Evolutionary conservation across 1,140 invertebrate genomes (phyloP).

Genomic region (Trissolcus basalis): DNA sequence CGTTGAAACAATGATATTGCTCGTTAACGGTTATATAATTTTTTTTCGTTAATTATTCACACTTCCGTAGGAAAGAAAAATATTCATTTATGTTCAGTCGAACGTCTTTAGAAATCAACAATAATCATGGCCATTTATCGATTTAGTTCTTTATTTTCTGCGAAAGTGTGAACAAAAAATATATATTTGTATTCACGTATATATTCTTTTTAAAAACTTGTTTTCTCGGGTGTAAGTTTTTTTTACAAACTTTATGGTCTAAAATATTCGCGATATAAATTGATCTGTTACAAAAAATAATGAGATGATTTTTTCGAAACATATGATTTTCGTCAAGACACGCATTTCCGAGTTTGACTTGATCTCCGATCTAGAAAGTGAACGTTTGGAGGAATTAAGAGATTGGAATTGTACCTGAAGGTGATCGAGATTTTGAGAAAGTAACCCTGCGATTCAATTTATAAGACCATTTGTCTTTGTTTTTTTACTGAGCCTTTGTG

Average conservation of each 20-base stretch:
- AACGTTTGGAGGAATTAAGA: conserved; percentile 46
- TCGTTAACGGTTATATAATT: conserved; percentile 34
- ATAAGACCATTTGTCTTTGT: conserved; percentile 17
- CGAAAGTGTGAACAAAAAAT: too few species aligned
- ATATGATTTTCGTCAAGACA: background rate
- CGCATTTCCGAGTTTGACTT: conserved; percentile 14
- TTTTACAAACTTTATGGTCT: too few species aligned
- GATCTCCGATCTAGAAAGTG: conserved; percentile 40
- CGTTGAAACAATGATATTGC: conserved; percentile 21
- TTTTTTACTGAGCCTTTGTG: conserved; percentile 11
- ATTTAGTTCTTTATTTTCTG: too few species aligned
- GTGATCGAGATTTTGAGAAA: conserved; percentile 56
- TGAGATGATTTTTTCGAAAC: background rate
- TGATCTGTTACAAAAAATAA: too few species aligned
- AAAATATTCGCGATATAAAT: too few species aligned
- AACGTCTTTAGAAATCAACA: too few species aligned
- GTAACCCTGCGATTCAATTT: conserved; percentile 16
- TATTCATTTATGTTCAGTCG: too few species aligned
- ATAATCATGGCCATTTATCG: too few species aligned
- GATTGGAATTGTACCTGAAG: conserved; percentile 44
- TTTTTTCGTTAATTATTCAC: background rate
- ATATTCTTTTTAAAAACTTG: too few species aligned
- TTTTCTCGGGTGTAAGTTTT: too few species aligned
- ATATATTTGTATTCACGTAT: too few species aligned
- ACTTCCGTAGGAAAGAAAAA: too few species aligned